Percentiles rank a stretch among this genome's conserved stretches.
These are phyloP conservation scores for Eclectus roratus DNA, from an alignment of 2,113 vertebrate genomes.

Conservation along the genomic window DNA sequence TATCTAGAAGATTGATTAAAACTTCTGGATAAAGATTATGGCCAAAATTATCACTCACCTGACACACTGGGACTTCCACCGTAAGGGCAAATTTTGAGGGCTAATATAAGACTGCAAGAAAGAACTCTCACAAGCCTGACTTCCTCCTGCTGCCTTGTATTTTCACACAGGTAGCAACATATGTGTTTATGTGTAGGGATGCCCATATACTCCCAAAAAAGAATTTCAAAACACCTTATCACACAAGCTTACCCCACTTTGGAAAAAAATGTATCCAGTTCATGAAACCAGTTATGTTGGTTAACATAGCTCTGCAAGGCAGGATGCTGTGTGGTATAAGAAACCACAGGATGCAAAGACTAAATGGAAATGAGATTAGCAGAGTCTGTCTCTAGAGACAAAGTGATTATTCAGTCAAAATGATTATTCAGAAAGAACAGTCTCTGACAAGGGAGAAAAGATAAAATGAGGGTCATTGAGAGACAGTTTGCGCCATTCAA, in stretches of 20 bases:
- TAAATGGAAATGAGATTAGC: constrained; percentile 38
- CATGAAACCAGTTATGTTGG: background rate
- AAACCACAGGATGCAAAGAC: background rate
- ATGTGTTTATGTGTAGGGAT: background rate
- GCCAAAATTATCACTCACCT: background rate
- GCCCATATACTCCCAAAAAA: background rate
- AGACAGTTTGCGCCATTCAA: background rate
- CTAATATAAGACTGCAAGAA: background rate
- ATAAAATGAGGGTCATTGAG: background rate
- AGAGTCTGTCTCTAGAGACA: background rate
- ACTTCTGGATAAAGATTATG: background rate
- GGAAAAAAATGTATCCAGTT: background rate
- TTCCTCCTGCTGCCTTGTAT: background rate
- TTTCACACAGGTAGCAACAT: background rate
- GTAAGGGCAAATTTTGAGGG: background rate
- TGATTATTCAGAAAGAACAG: background rate
- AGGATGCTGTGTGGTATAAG: background rate
- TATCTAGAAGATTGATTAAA: background rate
- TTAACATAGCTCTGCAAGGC: background rate
- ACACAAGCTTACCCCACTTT: background rate
- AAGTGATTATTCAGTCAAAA: constrained; percentile 15
- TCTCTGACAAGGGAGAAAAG: background rate
- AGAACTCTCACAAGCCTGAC: background rate
- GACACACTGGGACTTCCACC: background rate
- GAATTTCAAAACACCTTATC: background rate